Evolutionary conservation across 2,888 invertebrate species (phyloP), one percentile per base, ranked within the genome.

Genomic region (Gortyna flavago): DNA sequence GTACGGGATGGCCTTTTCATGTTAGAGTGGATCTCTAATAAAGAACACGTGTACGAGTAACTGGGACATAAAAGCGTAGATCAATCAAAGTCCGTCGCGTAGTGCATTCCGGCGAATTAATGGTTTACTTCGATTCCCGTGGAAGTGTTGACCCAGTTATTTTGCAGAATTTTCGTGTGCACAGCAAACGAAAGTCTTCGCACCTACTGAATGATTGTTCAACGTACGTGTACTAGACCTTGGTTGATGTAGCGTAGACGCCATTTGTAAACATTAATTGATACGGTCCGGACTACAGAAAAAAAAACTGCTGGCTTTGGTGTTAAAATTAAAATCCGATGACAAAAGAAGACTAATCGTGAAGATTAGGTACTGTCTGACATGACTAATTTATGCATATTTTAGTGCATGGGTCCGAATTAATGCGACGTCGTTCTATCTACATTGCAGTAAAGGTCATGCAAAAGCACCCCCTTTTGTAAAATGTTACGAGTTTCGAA

Each of bases 11-110:
- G 11, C 4, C 3, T 61, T 57, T 32, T 44, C 16, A 18, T 44
- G 29, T 38, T 29, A 25, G 9, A 7, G 72, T 25, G 29, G 25
- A 29, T 5, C 54, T 11, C 18, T 62, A 62, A 77, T 66, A 18
- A 41, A 62, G 0, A 6, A 67, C 51, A 77, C 77, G 68, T 77
- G 62, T 68, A 6, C n/a, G n/a, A 5, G 7, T 13, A 68, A 54
- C 18, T 5, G 16, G 18, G 25, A 29, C 7, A 1, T 21, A 62
- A 77, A 57, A 54, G 11, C 61, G 35, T 21, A 18, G n/a, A 76
- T 76, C 77, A 29, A 62, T 77, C 35, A 44, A n/a, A n/a, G 25
- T 29, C 21, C 9, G 67, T 44, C 51, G 13, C 3, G 21, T 3
- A 29, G 71, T 51, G 51, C 18, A 32, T 41, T 29, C 7, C 6